Base-by-base conservation (phyloP, 2,888 invertebrate species). In the Microchrysa polita region DNA sequence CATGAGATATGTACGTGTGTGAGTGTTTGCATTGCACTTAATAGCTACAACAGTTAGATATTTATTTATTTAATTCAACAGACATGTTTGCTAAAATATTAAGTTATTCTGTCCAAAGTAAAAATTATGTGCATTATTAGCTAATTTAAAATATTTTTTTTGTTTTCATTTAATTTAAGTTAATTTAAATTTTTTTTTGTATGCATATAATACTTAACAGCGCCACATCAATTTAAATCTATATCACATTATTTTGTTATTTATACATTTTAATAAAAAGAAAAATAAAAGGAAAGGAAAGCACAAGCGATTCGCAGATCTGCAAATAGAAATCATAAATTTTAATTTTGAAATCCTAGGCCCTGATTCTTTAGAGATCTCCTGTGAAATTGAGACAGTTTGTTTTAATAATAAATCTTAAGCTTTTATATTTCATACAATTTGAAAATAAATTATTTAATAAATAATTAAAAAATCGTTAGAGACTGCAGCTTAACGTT, bases 221-320 rank as follows among this genome's bases (percentile, higher is more conserved):
- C 27, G 20, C n/a, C 23, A 59, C 59, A 59, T 59, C 23, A 67
- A 53, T 52, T 67, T 53, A 52, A 67, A 53, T 67, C 67, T 67
- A 67, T 67, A 67, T 67, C 67, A 67, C 67, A 67, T 27, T 67
- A 10, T 65, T 34, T 67, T 52, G 23, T 23, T 16, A 67, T 52
- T 67, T 48, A 48, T 48, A 48, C 10, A n/a, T 2, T 34, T 34
- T 34, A 34, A n/a, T n/a, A n/a, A n/a, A n/a, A 34, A 34, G 27
- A 34, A 34, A 5, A 34, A 34, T 34, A 34, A 34, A 34, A 34
- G n/a, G n/a, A 34, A 34, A 2, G 7, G 4, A 34, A 34, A 34
- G 27, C 27, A 34, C 27, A 34, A 34, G 7, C 7, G 2, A 5
- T 34, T 7, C 27, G 7, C 7, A 34, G 2, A 34, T 2, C 7